Evolutionary conservation across 2,113 vertebrate genomes (phyloP), one percentile per base, ranked within the genome.

Genomic region (Tringa solitaria): DNA sequence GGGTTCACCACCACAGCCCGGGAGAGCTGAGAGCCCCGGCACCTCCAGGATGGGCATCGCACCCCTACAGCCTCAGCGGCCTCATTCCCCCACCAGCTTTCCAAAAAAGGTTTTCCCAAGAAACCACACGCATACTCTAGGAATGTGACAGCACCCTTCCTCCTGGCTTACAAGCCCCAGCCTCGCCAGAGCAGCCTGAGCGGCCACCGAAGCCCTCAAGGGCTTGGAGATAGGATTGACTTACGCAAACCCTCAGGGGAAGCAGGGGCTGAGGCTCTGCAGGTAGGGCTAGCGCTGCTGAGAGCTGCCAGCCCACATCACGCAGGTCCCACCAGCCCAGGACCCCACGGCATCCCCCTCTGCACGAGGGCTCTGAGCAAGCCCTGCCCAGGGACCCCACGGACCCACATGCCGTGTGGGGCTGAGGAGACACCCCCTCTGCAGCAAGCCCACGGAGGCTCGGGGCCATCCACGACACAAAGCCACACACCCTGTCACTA

Each of bases 331-430:
- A 7, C 72, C 61, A 32, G 43, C 61, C 37, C 63, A 22, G 51
- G n/a, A 27, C 45, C 74, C 37, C 10, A 2, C 63, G 32, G 51
- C 23, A 6, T 8, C 32, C 35, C 63, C 35, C 3, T 10, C 26
- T 7, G 16, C 41, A 20, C 30, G 4, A n/a, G 13, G 46, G n/a
- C 39, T 26, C 54, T 6, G 13, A 46, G 37, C 27, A 12, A 69
- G 41, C 33, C 33, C 78, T 19, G 23, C 61, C 23, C 46, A 11
- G n/a, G 18, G 39, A n/a, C 24, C 53, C 53, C 37, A 11, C 14
- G 4, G 33, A 8, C 37, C 64, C 54, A 11, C 39, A 8, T 0
- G 7, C 20, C 20, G 1, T 5, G 0, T 10, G 41, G 56, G 39
- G 56, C 56, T 63, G 72, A 12, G 10, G 28, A 46, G 63, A 17